A percentile compares a stretch with the other conserved stretches of the same genome.
These are phyloP conservation scores for Dryobota labecula DNA, from an alignment of 2,888 invertebrate species.

Conservation along the genomic window DNA sequence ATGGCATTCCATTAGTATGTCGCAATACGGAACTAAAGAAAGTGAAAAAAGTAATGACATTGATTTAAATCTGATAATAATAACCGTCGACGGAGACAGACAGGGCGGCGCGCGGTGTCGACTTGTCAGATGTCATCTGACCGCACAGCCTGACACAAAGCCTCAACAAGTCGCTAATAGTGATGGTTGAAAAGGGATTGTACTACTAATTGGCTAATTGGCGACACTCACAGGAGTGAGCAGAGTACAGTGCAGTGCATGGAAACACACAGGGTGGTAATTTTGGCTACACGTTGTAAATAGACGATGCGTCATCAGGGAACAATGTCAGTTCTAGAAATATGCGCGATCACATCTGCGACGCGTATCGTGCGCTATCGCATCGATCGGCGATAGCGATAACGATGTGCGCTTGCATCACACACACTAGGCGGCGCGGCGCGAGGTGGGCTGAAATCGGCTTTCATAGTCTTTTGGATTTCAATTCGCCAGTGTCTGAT, in stretches of 20 bases:
- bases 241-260: not conserved
- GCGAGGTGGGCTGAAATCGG: too few relatives aligned
- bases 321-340: slow-evolving; percentile 50
- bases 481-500: too few relatives aligned
- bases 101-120: not conserved
- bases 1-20: not conserved
- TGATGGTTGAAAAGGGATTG: not conserved
- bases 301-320: slow-evolving; percentile 30
- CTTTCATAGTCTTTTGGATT: too few relatives aligned
- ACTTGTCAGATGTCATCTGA: not conserved
- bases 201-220: not conserved
- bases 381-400: slow-evolving; percentile 43
- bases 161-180: not conserved
- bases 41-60: not conserved
- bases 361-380: slow-evolving; percentile 36
- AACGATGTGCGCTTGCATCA: slow-evolving; percentile 35
- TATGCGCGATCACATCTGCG: slow-evolving; percentile 25
- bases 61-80: not conserved
- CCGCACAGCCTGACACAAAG: not conserved
- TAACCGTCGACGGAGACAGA: not conserved
- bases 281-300: slow-evolving; percentile 1
- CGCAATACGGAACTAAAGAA: not conserved
- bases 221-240: not conserved
- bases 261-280: not conserved
- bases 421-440: not conserved